Evolutionary conservation across 2,888 invertebrate species (phyloP), one percentile per base, ranked within the genome.

Genomic region (Ethmia dodecea): DNA sequence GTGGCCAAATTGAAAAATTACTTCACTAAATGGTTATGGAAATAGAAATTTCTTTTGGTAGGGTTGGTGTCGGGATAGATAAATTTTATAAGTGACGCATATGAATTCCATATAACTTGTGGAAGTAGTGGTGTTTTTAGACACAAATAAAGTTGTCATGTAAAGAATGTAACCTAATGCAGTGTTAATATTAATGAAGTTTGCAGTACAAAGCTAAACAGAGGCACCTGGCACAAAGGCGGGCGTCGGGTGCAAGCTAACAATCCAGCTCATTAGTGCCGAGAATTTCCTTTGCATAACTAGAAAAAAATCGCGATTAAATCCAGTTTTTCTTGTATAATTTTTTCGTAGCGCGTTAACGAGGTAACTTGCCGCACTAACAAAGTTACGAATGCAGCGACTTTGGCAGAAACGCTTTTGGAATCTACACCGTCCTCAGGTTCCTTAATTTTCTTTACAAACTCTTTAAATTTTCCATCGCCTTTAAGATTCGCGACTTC

Each of bases 361-460:
- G 74, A 81, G 72, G 68, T 73, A 79, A 76, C 70, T 78, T 63
- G 52, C 52, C 52, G 58, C 57, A 11, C 63, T 75, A 73, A 76
- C 78, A 72, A 79, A 80, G 76, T 83, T 79, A 68, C 55, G 47
- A 65, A 59, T 71, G 74, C 74, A 67, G 55, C 61, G 60, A 61
- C 64, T 74, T 65, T 47, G 48, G 51, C 45, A 47, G 48, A 49
- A 54, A 49, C 54, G 60, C 71, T 72, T 66, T 67, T 55, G 60
- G 54, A 63, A 56, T 53, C 49, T 49, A 55, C 53, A 44, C 47
- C 60, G 57, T 60, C 56, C 55, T 52, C 47, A 46, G 54, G 52
- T 57, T 59, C 60, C 71, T 75, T 78, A 77, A 80, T 77, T 79
- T 81, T 73, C 72, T 72, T 76, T 72, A 57, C 54, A 72, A 77